These are phyloP conservation scores for Gasterosteus aculeatus DNA, from an alignment of 2,113 vertebrate genomes.

Conservation along the genomic window DNA sequence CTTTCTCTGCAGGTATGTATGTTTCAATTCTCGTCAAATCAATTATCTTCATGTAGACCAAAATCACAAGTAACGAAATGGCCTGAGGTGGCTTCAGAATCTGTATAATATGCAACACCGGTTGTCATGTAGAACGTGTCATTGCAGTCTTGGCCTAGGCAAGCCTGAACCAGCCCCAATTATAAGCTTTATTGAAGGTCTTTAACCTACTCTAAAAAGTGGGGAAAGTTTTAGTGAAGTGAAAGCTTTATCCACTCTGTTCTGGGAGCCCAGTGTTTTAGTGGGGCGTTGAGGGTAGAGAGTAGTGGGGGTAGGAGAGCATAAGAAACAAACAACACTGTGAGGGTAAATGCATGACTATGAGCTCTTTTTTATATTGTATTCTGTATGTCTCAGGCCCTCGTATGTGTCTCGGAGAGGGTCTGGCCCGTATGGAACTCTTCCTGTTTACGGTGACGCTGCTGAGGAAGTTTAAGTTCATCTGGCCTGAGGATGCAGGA, in stretches of 20 bases:
- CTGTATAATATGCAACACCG: background rate
- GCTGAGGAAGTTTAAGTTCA: constrained; percentile 58
- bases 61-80: background rate
- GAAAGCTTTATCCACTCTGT: background rate
- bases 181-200: background rate
- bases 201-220: background rate
- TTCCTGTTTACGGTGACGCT: constrained; percentile 56
- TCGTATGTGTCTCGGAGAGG: constrained; percentile 57
- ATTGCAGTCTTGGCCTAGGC: background rate
- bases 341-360: background rate
- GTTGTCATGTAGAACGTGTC: background rate
- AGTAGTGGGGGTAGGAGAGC: background rate
- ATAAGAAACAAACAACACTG: background rate
- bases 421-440: constrained; percentile 61
- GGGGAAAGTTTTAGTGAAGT: background rate
- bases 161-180: background rate
- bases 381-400: constrained; percentile 28
- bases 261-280: no score
- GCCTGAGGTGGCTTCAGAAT: background rate
- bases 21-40: background rate
- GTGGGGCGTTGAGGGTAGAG: background rate
- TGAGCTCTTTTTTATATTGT: background rate
- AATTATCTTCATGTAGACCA: background rate
- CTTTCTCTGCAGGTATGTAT: constrained; percentile 61
- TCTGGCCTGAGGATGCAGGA: constrained; percentile 58